Conservation (phyloP, 2,113 vertebrate species). For the Macquaria ambigua region DNA sequence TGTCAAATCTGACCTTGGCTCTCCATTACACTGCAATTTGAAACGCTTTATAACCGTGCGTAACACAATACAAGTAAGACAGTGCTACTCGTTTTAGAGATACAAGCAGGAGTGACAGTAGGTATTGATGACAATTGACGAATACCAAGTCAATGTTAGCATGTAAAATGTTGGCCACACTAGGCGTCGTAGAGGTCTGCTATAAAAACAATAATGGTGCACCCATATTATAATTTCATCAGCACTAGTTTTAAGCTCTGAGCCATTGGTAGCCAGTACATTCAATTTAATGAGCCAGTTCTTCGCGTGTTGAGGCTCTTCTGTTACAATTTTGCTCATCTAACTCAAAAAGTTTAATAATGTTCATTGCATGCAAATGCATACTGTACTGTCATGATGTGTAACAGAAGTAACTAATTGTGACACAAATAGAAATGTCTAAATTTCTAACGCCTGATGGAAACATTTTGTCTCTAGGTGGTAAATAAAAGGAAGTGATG, state of each 20-base stretch:
- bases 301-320: not conserved
- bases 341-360: not conserved
- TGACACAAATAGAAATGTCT: not conserved
- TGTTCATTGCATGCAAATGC: not conserved
- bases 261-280: not conserved
- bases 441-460: too few relatives aligned
- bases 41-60: slow-evolving; percentile 18
- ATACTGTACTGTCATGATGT: too few relatives aligned
- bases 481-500: slow-evolving; percentile 12
- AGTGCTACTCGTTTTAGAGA: not conserved
- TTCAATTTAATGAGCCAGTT: not conserved
- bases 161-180: not conserved
- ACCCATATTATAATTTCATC: not conserved
- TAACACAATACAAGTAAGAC: slow-evolving; percentile 36
- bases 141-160: not conserved
- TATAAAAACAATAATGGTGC: not conserved
- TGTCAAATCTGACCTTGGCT: slow-evolving; percentile 49
- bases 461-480: not conserved
- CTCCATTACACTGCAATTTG: slow-evolving; percentile 15
- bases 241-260: not conserved
- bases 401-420: not conserved
- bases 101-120: not conserved
- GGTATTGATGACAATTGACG: not conserved
- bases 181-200: not conserved
- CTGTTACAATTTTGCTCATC: not conserved